Evolutionary conservation across 2,113 vertebrate genomes (phyloP).

Genomic region (Suricata suricatta): DNA sequence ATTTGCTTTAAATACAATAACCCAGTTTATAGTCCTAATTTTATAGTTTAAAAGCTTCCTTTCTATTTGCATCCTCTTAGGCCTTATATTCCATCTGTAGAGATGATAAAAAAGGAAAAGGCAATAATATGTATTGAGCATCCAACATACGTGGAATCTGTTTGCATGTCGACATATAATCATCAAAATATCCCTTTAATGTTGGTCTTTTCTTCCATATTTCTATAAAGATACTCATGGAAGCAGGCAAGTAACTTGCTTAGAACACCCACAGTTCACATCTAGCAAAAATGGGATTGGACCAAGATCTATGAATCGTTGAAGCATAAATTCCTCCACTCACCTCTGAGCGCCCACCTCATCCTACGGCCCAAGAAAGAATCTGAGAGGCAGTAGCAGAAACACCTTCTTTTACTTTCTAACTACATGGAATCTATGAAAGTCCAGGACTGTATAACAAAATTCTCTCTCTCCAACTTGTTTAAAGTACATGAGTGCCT

Average conservation of each 20-base stretch:
- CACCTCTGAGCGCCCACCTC: background rate
- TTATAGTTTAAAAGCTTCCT: background rate
- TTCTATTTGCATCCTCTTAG: background rate
- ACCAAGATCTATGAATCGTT: background rate
- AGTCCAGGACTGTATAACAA: background rate
- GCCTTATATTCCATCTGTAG: background rate
- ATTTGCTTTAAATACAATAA: slow-evolving; percentile 2
- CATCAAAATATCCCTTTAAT: background rate
- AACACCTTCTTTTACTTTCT: background rate
- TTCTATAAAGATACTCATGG: background rate
- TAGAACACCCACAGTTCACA: background rate
- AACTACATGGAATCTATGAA: background rate
- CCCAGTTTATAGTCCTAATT: background rate
- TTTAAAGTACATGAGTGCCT: background rate
- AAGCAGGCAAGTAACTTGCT: background rate
- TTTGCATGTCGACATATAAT: background rate
- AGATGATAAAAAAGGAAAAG: background rate
- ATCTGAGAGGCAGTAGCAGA: background rate
- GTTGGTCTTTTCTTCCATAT: background rate
- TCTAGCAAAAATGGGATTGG: background rate
- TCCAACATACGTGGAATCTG: background rate
- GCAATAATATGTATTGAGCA: background rate
- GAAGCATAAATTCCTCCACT: background rate
- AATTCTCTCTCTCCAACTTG: background rate
- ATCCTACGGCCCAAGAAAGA: background rate